Evolutionary conservation across 2,888 invertebrate species (phyloP).

Genomic region (Platynereis dumerilii): DNA sequence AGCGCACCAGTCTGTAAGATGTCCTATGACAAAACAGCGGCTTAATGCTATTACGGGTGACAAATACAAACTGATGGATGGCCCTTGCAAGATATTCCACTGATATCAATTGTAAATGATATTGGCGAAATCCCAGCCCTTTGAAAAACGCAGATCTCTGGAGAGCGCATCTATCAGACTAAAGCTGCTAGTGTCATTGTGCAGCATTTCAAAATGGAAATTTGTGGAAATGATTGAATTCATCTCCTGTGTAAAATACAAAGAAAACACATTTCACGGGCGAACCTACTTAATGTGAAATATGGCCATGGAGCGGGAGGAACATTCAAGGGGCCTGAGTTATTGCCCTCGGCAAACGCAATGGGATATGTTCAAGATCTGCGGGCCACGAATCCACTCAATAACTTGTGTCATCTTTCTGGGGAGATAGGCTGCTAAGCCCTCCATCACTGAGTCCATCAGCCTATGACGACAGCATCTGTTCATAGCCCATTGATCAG

Average conservation of each 20-base stretch:
- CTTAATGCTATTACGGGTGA: conserved; percentile 10
- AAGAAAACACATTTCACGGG: conserved; percentile 5
- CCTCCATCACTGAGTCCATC: no score
- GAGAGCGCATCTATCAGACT: conserved; percentile 1
- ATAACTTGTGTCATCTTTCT: no score
- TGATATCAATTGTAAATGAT: conserved; percentile 11
- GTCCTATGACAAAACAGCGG: conserved; percentile 6
- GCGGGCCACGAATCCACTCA: no score
- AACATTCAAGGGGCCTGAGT: no score
- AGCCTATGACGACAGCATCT: no score
- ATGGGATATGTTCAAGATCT: no score
- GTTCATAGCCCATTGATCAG: no score
- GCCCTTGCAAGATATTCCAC: conserved; percentile 1
- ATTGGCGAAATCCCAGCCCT: conserved; percentile 5
- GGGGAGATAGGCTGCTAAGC: no score
- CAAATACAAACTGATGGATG: conserved; percentile 6
- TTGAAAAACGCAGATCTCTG: conserved; percentile 4
- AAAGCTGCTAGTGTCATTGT: background rate
- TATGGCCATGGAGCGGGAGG: no score
- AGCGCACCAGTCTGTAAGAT: no score
- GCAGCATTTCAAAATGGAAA: conserved; percentile 8
- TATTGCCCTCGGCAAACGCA: no score
- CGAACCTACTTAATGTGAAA: no score
- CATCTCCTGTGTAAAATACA: conserved; percentile 4
- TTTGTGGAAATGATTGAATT: conserved; percentile 7